Conservation (phyloP, 2,888 invertebrate genomes). For the Biston stratarius region DNA sequence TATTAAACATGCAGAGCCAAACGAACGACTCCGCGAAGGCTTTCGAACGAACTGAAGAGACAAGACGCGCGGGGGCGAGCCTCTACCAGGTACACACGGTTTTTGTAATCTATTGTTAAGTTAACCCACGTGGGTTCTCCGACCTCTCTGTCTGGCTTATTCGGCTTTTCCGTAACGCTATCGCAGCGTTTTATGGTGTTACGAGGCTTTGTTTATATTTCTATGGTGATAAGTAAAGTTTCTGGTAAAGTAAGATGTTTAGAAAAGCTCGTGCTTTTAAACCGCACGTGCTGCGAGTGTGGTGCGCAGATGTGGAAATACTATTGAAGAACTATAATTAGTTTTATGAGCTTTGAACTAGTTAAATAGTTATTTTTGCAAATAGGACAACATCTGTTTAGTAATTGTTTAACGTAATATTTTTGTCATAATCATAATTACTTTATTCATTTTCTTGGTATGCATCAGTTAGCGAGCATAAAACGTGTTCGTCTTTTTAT, state of each 20-base stretch:
- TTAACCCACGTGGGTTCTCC: conserved; percentile 75
- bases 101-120: conserved; percentile 83
- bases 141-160: conserved; percentile 65
- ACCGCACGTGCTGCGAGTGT: conserved; percentile 63
- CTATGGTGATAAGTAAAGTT: conserved; percentile 65
- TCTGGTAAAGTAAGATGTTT: conserved; percentile 60
- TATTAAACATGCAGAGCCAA: conserved; percentile 40
- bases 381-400: conserved; percentile 33
- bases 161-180: conserved; percentile 44
- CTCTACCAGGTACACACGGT: conserved; percentile 77
- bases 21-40: conserved; percentile 67
- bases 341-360: conserved; percentile 32
- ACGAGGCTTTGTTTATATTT: conserved; percentile 77
- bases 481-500: conserved; percentile 23
- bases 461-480: conserved; percentile 19
- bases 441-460: conserved; percentile 2
- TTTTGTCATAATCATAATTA: conserved; percentile 8
- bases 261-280: conserved; percentile 50
- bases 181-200: conserved; percentile 58
- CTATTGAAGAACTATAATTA: conserved; percentile 20
- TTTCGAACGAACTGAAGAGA: conserved; percentile 68
- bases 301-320: conserved; percentile 55
- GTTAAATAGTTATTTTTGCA: conserved; percentile 31
- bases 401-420: neutral
- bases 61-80: conserved; percentile 66